Base-by-base conservation (phyloP, 2,888 invertebrate genomes). In the Eristalis pertinax region DNA sequence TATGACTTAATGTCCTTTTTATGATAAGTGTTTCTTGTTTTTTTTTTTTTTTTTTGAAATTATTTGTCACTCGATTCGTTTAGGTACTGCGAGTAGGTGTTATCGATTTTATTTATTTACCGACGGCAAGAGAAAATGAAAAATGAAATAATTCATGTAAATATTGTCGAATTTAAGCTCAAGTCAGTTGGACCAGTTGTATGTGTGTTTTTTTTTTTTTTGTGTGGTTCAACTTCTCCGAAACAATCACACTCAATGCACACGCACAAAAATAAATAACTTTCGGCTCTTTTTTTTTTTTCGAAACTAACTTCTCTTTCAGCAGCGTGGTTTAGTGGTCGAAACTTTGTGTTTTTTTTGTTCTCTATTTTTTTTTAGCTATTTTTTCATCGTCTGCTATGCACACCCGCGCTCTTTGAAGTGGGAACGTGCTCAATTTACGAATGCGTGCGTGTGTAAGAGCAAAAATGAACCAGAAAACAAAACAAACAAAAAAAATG, bases 151-250 rank as follows among this genome's bases (percentile, higher is more conserved):
- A 35, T 67, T 41, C 35, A 56, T n/a, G 50, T 63, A 35, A 38
- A 74, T 80, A 80, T 73, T 80, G 80, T 80, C 73, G 74, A 26
- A 38, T 50, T 10, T 50, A 73, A 80, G 73, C 62, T 73, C 67
- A 41, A 41, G 56, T 65, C 24, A n/a, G 29, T n/a, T 29, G 5
- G 10, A 1, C 0, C 10, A 24, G n/a, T n/a, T n/a, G n/a, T n/a
- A n/a, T n/a, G n/a, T n/a, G n/a, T n/a, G n/a, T n/a, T n/a, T n/a
- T 58, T 35, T 64, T 11, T 56, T 58, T 65, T 41, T 26, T 68
- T 11, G 43, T 29, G 15, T 22, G 8, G 38, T 10, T 32, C 38
- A 62, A 63, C 29, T 50, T 50, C 32, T 50, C 56, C 32, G 29
- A 60, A 58, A 60, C 50, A n/a, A 65, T 26, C 65, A 26, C 75